Percentiles rank a stretch among this genome's conserved stretches.
These are phyloP conservation scores for Hypotaenidia okinawae DNA, from an alignment of 2,797 vertebrate genomes.

Conservation along the genomic window DNA sequence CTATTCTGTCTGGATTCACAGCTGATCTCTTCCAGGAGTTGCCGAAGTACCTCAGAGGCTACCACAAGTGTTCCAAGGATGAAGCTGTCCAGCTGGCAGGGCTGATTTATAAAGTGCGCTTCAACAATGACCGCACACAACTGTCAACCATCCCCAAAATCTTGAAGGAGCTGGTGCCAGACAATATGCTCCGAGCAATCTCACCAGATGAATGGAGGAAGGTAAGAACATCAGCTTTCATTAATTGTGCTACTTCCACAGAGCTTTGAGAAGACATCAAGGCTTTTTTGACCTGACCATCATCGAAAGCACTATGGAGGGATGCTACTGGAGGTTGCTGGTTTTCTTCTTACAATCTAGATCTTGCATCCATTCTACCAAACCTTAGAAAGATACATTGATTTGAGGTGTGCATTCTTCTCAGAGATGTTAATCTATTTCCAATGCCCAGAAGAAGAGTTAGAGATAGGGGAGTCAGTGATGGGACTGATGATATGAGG, in stretches of 20 bases:
- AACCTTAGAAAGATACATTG: not conserved
- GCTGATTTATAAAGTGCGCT: constrained; percentile 88
- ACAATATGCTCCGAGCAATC: constrained; percentile 85
- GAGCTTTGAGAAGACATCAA: not conserved
- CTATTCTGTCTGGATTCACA: not conserved
- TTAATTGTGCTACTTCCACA: not conserved
- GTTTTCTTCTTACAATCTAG: not conserved
- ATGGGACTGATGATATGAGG: not conserved
- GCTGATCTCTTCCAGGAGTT: constrained; percentile 83
- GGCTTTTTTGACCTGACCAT: not conserved
- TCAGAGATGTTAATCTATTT: not conserved
- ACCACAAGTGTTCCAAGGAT: constrained; percentile 88
- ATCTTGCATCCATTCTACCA: not conserved
- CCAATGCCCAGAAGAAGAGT: not conserved
- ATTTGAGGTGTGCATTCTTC: not conserved
- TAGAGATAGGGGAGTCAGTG: not conserved
- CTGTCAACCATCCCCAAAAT: constrained; percentile 85
- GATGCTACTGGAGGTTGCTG: not conserved
- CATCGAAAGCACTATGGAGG: not conserved
- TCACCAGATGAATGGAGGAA: constrained; percentile 94
- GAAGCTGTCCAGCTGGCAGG: constrained; percentile 87
- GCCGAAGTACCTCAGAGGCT: constrained; percentile 94
- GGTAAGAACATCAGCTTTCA: constrained; percentile 73
- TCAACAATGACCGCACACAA: constrained; percentile 82
- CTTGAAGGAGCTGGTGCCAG: constrained; percentile 90